Evolutionary conservation across 2,113 vertebrate species (phyloP).

Genomic region (Mus spicilegus): DNA sequence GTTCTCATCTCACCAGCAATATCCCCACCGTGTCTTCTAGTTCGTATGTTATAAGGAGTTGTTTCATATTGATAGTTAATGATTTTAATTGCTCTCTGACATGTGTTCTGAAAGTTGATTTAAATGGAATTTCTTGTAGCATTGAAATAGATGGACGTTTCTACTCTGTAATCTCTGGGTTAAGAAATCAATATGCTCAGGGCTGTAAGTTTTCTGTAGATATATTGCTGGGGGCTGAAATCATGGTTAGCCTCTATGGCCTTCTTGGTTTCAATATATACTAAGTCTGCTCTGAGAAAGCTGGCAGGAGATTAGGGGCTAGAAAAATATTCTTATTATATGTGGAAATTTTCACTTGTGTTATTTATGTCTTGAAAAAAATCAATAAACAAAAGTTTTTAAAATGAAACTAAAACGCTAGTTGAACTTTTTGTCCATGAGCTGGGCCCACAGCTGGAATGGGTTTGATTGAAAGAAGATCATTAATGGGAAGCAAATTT

Average conservation of each 20-base stretch:
- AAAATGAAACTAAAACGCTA: background rate
- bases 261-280: background rate
- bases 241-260: background rate
- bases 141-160: background rate
- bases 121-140: background rate
- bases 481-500: background rate
- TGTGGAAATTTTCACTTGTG: background rate
- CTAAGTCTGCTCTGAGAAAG: background rate
- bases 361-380: background rate
- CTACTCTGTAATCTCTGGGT: background rate
- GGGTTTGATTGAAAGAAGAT: background rate
- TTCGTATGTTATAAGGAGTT: background rate
- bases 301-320: background rate
- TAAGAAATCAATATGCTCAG: background rate
- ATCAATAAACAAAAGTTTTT: background rate
- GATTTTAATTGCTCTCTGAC: background rate
- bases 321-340: background rate
- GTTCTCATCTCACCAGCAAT: background rate
- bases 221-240: background rate
- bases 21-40: background rate
- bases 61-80: background rate
- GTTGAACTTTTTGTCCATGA: background rate
- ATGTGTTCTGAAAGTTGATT: background rate
- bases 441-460: background rate
- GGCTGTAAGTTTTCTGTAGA: background rate